Base-by-base conservation (phyloP, 2,797 vertebrate species). In the Potorous gilbertii region DNA sequence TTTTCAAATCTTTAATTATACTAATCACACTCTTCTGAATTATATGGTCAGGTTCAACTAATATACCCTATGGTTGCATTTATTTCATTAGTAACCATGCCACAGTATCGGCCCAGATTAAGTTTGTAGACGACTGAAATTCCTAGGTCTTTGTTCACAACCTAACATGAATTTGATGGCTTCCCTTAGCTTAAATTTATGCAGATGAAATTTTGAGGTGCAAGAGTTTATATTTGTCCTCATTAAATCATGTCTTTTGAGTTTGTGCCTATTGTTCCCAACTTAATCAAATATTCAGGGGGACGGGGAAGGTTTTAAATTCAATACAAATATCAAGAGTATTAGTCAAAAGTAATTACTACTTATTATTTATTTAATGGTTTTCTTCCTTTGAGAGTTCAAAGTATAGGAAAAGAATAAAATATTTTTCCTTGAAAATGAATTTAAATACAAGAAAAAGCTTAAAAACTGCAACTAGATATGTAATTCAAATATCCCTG, bases 371-470 rank as follows among this genome's bases (percentile, higher is more conserved):
- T 92, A 56, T 13, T 50, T 0, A 59, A 12, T 55, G 91, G 27
- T 93, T 93, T 94, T 92, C n/a, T 92, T 95, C 56, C 54, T 93
- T 46, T 46, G 8, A 52, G 92, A 94, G 12, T n/a, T 29, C 66
- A 94, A 94, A 92, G 5, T 46, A 92, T 3, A 56, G 89, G 74
- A 34, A 89, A 57, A n/a, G 0, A 87, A 94, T 92, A 95, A 94
- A 57, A 0, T 6, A 94, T 57, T 90, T 46, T 95, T 93, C n/a
- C 62, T 93, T 93, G 74, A 93, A 96, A 59, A 93, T 54, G 24
- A 9, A 14, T n/a, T 3, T n/a, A 66, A n/a, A 10, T 21, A 40
- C 1, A 91, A 93, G 55, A 56, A 18, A 46, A 27, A 46, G 10
- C 18, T 87, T 24, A 46, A 87, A 87, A 87, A 87, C 52, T 87